Conservation (phyloP, 2,113 vertebrate genomes). For the Geococcyx californianus region DNA sequence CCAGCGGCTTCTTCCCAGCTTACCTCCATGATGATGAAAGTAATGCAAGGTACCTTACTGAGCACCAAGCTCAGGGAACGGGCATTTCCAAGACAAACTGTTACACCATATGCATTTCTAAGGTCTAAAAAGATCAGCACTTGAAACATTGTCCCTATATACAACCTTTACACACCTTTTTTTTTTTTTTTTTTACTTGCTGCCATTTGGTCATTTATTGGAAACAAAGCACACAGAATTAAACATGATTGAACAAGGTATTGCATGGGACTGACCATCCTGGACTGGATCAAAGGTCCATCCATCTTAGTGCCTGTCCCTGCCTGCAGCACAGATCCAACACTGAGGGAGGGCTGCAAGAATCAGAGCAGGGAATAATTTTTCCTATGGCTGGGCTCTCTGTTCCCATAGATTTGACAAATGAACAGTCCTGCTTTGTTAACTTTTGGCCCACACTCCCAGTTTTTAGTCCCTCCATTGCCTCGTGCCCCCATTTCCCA, state of each 20-base stretch:
- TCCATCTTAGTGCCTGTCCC: not conserved
- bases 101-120: not conserved
- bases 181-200: not conserved
- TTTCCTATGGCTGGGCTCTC: not conserved
- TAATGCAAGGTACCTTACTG: accelerated
- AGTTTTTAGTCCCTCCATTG: no score
- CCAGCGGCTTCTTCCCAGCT: not conserved
- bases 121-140: not conserved
- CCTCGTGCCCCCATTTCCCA: accelerated
- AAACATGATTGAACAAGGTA: not conserved
- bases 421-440: not conserved
- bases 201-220: not conserved
- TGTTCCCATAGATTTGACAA: not conserved
- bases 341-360: accelerated
- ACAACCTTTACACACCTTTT: not conserved
- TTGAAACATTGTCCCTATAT: not conserved
- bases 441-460: not conserved
- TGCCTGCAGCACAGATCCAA: not conserved
- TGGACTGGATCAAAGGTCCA: not conserved
- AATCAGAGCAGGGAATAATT: accelerated
- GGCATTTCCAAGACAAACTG: not conserved
- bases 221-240: not conserved
- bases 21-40: not conserved
- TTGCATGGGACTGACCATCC: accelerated
- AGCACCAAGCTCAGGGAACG: not conserved